These are phyloP conservation scores for Nesometra sesokonis DNA, from an alignment of 35 echinoderm and acorn worm genomes.

Conservation along the genomic window DNA sequence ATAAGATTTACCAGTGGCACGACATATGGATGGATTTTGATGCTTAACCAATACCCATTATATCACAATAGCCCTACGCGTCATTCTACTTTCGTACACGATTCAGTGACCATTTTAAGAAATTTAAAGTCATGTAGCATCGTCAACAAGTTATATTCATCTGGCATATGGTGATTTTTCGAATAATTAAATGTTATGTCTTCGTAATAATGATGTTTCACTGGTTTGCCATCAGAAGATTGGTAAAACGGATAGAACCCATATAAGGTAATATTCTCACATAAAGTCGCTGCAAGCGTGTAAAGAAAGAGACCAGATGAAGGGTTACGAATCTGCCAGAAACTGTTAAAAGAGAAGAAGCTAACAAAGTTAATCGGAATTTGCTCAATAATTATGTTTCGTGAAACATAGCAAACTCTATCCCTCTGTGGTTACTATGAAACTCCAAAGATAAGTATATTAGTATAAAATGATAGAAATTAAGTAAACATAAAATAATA, in stretches of 20 bases:
- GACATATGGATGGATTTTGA: no score
- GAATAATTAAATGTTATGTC: slow-evolving; percentile 5
- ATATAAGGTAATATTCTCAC: neutral
- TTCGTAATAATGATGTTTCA: slow-evolving; percentile 25
- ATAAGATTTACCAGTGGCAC: no score
- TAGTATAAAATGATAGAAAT: no score
- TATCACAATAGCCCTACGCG: no score
- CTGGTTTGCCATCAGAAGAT: neutral
- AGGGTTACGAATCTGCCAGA: neutral
- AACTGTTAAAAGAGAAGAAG: no score
- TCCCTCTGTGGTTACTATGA: no score
- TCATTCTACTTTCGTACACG: neutral
- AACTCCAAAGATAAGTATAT: no score
- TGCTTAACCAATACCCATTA: no score
- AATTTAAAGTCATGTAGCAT: neutral
- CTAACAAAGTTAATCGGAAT: no score
- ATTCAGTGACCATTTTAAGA: neutral
- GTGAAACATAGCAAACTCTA: no score
- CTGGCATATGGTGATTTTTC: slow-evolving; percentile 3
- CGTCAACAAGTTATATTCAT: slow-evolving; percentile 3
- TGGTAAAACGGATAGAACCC: slow-evolving; percentile 29
- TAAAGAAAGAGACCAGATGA: slow-evolving; percentile 12
- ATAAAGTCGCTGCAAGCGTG: slow-evolving; percentile 7
- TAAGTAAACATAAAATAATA: no score
- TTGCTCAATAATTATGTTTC: no score